Base-by-base conservation (phyloP, 2,888 invertebrate species). In the Melieria omissa region DNA sequence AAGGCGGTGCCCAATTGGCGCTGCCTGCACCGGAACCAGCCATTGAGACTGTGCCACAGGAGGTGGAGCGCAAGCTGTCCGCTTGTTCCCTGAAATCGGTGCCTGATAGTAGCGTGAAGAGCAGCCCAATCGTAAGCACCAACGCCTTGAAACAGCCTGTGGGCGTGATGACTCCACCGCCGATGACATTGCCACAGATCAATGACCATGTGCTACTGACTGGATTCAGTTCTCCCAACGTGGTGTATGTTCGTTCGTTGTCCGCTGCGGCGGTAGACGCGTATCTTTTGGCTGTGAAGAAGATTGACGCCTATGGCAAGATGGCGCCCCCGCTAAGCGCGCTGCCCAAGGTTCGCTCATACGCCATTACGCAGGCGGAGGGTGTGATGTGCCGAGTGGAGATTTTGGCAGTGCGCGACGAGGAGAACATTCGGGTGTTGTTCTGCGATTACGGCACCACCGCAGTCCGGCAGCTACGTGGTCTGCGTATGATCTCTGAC, bases 361-460 rank as follows among this genome's bases (percentile, higher is more conserved):
- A 73, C 9, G 79, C 76, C 29, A 76, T 79, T 16, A 68, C 75
- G 0, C 63, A 73, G 4, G 71, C 70, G 45, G 73, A 76, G 14
- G 75, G 74, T 6, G 14, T 73, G 29, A 73, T 66, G 44, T 75
- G 75, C 49, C 76, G 78, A 10, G 78, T 78, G 5, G 75, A 77
- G 42, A 64, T 79, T 5, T 54, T 77, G 12, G 41, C 64, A 0
- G 73, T 44, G 1, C 68, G 55, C 10, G 70, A 70, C 12, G 75
- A 73, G 4, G 71, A 74, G 7, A 62, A 62, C 41, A 75, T 77
- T 46, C 62, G 65, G 7, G 75, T 79, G 0, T 52, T 77, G 7
- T 78, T 76, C 49, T 71, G 52, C 42, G 79, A 79, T 45, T 74
- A 71, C 55, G 79, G 79, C 8, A 68, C 61, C 29, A 73, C 73